Evolutionary conservation across 2,797 vertebrate genomes (phyloP).

Genomic region (Nothura maculosa): DNA sequence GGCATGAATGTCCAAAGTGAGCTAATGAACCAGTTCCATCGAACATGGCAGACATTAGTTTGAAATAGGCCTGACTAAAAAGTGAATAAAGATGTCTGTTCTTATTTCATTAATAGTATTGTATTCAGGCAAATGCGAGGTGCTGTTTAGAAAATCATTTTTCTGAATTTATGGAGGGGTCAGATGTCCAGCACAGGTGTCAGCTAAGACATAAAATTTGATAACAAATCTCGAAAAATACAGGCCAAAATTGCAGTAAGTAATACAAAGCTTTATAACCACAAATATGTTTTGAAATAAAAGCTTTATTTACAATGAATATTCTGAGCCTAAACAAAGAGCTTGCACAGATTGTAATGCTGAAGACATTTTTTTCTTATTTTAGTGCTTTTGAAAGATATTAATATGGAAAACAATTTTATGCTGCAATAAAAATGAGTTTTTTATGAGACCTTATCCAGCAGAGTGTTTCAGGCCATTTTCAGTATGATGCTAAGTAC

Average conservation of each 20-base stretch:
- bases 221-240: slow-evolving; percentile 7
- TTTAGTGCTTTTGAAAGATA: background rate
- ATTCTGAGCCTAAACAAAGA: background rate
- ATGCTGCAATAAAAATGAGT: background rate
- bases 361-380: background rate
- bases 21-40: background rate
- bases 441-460: background rate
- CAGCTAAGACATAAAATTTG: slow-evolving; percentile 8
- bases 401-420: background rate
- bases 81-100: background rate
- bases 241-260: background rate
- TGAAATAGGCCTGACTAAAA: background rate
- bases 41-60: background rate
- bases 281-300: background rate
- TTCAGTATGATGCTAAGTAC: background rate
- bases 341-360: background rate
- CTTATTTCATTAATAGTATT: background rate
- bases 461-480: background rate
- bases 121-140: background rate
- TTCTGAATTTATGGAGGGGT: slow-evolving; percentile 20
- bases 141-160: background rate
- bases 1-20: background rate
- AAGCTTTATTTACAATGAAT: background rate
- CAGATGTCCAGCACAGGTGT: background rate
- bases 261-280: background rate